Conservation (phyloP, 1,140 invertebrate genomes). For the Hyphantria cunea region DNA sequence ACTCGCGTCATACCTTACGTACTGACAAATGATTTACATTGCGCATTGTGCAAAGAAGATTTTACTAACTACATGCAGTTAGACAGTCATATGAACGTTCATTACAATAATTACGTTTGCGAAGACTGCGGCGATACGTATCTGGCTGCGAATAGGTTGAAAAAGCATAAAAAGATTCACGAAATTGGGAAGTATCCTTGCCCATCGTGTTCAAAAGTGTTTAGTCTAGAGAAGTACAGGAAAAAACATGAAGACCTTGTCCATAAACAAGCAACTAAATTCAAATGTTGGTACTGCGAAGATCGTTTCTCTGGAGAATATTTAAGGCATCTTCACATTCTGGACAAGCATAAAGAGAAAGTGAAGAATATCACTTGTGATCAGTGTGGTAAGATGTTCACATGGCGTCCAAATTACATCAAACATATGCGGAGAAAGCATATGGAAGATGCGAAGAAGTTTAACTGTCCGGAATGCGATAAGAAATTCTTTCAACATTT, state of each 20-base stretch:
- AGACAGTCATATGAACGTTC: constrained; percentile 67
- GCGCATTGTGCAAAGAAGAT: constrained; percentile 48
- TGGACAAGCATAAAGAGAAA: constrained; percentile 48
- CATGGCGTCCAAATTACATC: constrained; percentile 51
- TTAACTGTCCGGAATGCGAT: constrained; percentile 45
- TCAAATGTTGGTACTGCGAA: constrained; percentile 54
- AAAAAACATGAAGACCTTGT: constrained; percentile 48
- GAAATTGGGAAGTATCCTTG: constrained; percentile 49
- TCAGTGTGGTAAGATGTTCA: constrained; percentile 51
- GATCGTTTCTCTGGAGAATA: constrained; percentile 43
- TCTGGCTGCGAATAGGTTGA: constrained; percentile 44
- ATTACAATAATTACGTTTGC: constrained; percentile 66
- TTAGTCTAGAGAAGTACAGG: constrained; percentile 51
- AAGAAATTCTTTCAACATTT: constrained; percentile 41
- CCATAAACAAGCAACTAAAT: constrained; percentile 40
- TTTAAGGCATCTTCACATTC: constrained; percentile 47
- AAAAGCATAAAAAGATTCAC: constrained; percentile 57
- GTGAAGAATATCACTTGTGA: constrained; percentile 54
- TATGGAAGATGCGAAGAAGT: constrained; percentile 29
- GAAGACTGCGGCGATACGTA: constrained; percentile 62
- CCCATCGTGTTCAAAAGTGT: constrained; percentile 53
- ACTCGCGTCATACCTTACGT: constrained; percentile 56
- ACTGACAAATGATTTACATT: constrained; percentile 40
- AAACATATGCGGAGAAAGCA: constrained; percentile 56
- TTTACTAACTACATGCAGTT: constrained; percentile 53